Evolutionary conservation across 2,113 vertebrate genomes (phyloP), one percentile per base, ranked within the genome.

Genomic region (Scomber japonicus): DNA sequence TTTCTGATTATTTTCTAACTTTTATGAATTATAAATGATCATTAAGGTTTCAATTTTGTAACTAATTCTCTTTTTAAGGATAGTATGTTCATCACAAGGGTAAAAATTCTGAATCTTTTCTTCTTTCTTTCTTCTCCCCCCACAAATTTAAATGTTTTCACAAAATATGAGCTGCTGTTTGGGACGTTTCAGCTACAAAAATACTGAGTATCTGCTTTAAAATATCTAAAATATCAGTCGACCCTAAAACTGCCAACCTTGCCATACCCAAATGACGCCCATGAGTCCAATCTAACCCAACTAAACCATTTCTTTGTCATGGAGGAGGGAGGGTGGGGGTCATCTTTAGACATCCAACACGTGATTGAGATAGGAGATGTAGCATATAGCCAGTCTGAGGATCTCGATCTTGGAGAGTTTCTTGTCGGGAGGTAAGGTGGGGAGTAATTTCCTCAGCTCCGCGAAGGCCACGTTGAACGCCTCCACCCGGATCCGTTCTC

Each of bases 401-500:
- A 97, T 97, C 93, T 97, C 96, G 65, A 97, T 97, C 91, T 96
- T 96, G 85, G 96, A 96, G 21, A 96, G 95, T 85, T 97, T 97
- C 89, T 96, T 96, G 90, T 97, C 96, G 0, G 96, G 96, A 3
- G 96, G 96, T 46, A 96, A 88, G 2, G 96, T 97, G 45, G 96
- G 96, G 30, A 97, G 94, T 63, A 96, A 81, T 78, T 96, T 96
- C 62, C 96, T 87, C 71, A 97, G 95, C 92, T 96, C 96, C 5
- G 96, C 96, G 81, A 97, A 97, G 65, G 96, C 96, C 85, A 96
- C 94, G 86, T 96, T 97, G 84, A 97, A 97, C 50, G 96, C 96
- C 88, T 96, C 96, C 68, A 97, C 96, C 9, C 96, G 95, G 93
- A 97, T 96, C 60, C 96, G 84, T 91, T 97, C 96, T 5, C 93